Percentiles rank a stretch among this genome's conserved stretches.
Evolutionary conservation across 2,888 invertebrate genomes (phyloP).

Genomic region (Troglohyphantes excavatus): DNA sequence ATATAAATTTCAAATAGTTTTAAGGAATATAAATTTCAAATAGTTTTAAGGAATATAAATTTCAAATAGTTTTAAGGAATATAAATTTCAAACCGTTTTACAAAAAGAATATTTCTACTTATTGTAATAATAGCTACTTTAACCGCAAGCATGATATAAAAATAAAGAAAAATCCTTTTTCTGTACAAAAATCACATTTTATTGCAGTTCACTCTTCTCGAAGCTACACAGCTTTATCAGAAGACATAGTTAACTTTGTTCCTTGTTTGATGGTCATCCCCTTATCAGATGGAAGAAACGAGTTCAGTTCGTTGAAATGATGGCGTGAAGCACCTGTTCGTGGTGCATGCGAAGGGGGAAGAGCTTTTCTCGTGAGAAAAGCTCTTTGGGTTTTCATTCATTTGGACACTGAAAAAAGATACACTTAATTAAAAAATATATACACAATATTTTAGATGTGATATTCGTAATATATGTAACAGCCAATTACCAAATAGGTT

Average conservation of each 20-base stretch:
- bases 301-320: background rate
- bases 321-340: background rate
- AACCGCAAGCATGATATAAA: too few relatives aligned
- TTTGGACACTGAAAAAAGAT: background rate
- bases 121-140: too few relatives aligned
- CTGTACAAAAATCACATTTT: conserved; percentile 9
- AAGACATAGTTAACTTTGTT: background rate
- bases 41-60: too few relatives aligned
- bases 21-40: too few relatives aligned
- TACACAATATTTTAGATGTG: too few relatives aligned
- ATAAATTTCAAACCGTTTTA: too few relatives aligned
- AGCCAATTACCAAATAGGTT: too few relatives aligned
- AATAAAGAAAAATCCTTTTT: background rate
- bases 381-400: background rate
- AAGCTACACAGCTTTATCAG: background rate
- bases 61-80: too few relatives aligned
- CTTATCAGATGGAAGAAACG: background rate
- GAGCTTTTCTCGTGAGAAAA: background rate
- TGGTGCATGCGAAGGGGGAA: background rate
- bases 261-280: background rate
- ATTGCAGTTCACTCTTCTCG: background rate
- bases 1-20: too few relatives aligned
- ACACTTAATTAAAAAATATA: too few relatives aligned
- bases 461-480: too few relatives aligned
- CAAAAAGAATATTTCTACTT: too few relatives aligned